These are phyloP conservation scores for Drosophila percnosoma DNA, from an alignment of 2,888 invertebrate genomes.

Conservation along the genomic window DNA sequence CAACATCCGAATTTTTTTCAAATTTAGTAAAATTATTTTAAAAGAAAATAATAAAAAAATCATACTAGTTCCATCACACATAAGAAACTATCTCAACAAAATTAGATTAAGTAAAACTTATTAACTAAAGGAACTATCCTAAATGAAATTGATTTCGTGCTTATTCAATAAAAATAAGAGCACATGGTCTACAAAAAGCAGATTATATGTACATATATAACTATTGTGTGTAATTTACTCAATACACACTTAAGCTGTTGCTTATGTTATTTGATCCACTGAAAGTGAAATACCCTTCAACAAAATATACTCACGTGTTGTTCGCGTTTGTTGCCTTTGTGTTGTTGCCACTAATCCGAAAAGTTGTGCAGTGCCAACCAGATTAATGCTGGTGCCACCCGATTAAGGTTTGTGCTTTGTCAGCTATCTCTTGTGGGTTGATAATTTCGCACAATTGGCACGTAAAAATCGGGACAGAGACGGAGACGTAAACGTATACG, in stretches of 20 bases:
- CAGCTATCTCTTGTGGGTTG: conserved; percentile 13
- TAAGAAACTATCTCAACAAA: neutral
- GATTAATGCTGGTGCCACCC: conserved; percentile 5
- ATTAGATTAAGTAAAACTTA: neutral
- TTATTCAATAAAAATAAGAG: neutral
- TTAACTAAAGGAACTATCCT: neutral
- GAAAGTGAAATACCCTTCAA: neutral
- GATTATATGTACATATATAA: neutral
- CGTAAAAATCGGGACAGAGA: conserved; percentile 8
- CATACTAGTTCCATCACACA: neutral
- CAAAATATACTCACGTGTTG: conserved; percentile 39
- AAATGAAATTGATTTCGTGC: neutral
- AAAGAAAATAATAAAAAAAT: neutral
- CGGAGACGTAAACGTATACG: neutral
- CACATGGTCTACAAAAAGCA: neutral
- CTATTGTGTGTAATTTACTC: neutral
- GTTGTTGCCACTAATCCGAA: neutral
- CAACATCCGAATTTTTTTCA: neutral
- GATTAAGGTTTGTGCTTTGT: conserved; percentile 12
- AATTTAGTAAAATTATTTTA: neutral
- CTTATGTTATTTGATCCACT: neutral
- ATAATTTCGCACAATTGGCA: conserved; percentile 36
- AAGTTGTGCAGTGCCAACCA: conserved; percentile 39
- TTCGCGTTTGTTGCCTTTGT: conserved; percentile 10
- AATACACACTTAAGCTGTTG: neutral